Evolutionary conservation across 2,888 invertebrate species (phyloP), one percentile per base, ranked within the genome.

Genomic region (Steinernema hermaphroditum): DNA sequence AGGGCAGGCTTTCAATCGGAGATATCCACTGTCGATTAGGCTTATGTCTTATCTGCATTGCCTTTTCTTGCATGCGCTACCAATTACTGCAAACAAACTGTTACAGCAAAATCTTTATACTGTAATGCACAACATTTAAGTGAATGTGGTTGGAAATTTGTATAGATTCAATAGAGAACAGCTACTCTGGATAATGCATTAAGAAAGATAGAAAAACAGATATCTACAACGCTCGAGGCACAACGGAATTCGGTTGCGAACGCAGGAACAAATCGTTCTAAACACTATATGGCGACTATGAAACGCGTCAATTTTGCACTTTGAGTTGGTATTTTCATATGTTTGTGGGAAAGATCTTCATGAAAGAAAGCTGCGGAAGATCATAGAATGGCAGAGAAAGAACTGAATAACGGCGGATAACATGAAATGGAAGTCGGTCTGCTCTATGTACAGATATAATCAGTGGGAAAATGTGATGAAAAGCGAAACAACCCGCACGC

Each of bases 151-250:
- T 50, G 50, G 9, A 24, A 50, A 29, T 62, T 32, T 32, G 12
- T 4, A 62, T 62, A 62, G 32, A 22, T 22, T 62, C 29, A 62
- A 62, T 27, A 32, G 27, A 62, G 29, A 29, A n/a, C 19, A n/a
- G 62, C 62, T 62, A 32, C 62, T 62, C n/a, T 62, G 62, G 27
- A 29, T 27, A 27, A 62, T 16, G 54, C 19, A 54, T 54, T 27
- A 54, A 54, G 22, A 22, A 12, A 32, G 16, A 62, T 62, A 27
- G 32, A 16, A 62, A 24, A 32, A 62, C 14, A 62, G n/a, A 46
- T 16, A 62, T 62, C 62, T 62, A 29, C 29, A 62, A 62, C 32
- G 29, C 62, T 62, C 62, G 62, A 62, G 62, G 62, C 62, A 62
- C 62, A 34, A 62, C 32, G 62, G 62, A 32, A 4, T 41, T 41